Percentiles rank a stretch among this genome's conserved stretches.
Conservation (phyloP, 1,140 invertebrate genomes). For the Coenobita brevimanus region DNA sequence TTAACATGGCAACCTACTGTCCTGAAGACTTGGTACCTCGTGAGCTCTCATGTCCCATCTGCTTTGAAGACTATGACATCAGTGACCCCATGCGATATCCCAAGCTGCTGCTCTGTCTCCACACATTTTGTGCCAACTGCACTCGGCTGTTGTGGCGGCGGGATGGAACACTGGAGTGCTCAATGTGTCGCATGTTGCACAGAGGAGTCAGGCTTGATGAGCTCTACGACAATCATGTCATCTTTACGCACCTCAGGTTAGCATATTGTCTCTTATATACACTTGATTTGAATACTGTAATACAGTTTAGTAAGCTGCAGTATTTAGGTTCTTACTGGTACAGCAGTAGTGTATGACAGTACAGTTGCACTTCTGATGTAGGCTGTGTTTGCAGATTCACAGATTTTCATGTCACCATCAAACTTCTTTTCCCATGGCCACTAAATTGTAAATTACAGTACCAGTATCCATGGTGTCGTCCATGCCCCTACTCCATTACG, state of each 20-base stretch:
- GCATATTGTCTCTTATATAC: background rate
- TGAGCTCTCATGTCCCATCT: constrained; percentile 52
- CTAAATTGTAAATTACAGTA: no score
- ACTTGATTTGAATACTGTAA: no score
- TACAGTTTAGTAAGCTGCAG: no score
- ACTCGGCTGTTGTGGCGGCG: constrained; percentile 27
- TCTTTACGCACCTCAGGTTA: constrained; percentile 39
- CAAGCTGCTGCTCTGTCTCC: constrained; percentile 51
- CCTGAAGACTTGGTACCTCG: constrained; percentile 25
- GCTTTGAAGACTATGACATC: constrained; percentile 59
- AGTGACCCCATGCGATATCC: background rate
- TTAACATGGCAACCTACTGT: constrained; percentile 47
- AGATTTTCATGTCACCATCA: no score
- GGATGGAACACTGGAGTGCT: constrained; percentile 48
- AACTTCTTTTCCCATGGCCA: no score
- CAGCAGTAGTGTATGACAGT: no score
- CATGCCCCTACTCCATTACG: no score
- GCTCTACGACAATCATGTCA: constrained; percentile 44
- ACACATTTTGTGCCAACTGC: constrained; percentile 53
- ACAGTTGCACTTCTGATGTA: no score
- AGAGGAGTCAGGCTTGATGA: constrained; percentile 24
- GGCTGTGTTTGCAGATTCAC: no score
- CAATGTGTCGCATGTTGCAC: constrained; percentile 45
- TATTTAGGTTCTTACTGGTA: no score
- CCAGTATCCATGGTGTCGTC: no score